Conservation (phyloP, 2,888 invertebrate genomes). For the Psylliodes chrysocephalus region DNA sequence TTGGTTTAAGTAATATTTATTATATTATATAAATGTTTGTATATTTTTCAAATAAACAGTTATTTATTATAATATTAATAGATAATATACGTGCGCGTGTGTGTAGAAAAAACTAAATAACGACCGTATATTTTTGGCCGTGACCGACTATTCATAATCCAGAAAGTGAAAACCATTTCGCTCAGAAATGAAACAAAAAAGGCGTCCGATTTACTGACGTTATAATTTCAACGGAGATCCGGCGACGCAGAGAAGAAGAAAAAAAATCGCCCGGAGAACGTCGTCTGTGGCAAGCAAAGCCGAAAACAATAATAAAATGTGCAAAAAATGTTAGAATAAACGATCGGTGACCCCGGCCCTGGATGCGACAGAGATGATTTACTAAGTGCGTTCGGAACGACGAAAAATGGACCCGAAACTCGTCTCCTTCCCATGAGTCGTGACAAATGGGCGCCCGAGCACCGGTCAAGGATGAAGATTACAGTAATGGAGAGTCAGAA, state of each 20-base stretch:
- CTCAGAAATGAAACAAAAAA: neutral
- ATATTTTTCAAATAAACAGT: too few species aligned
- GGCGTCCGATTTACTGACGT: neutral
- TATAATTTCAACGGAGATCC: conserved; percentile 5
- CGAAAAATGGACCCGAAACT: conserved; percentile 40
- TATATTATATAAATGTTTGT: too few species aligned
- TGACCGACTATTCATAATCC: too few species aligned
- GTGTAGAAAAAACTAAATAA: too few species aligned
- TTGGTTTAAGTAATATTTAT: too few species aligned
- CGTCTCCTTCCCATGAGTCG: conserved; percentile 32
- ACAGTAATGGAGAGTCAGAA: conserved; percentile 25
- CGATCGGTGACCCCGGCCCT: conserved; percentile 45
- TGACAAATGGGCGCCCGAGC: conserved; percentile 40
- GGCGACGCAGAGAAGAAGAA: neutral
- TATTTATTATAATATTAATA: too few species aligned
- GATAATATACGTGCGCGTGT: too few species aligned
- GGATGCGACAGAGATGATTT: conserved; percentile 50
- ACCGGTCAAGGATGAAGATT: conserved; percentile 38
- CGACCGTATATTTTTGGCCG: too few species aligned
- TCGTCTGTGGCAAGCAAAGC: conserved; percentile 15
- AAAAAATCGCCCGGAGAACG: neutral
- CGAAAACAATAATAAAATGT: conserved; percentile 43
- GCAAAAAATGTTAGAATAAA: conserved; percentile 50
- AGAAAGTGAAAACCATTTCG: too few species aligned
- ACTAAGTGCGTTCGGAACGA: conserved; percentile 45